Evolutionary conservation across 2,113 vertebrate species (phyloP).

Genomic region (Gambusia holbrooki): DNA sequence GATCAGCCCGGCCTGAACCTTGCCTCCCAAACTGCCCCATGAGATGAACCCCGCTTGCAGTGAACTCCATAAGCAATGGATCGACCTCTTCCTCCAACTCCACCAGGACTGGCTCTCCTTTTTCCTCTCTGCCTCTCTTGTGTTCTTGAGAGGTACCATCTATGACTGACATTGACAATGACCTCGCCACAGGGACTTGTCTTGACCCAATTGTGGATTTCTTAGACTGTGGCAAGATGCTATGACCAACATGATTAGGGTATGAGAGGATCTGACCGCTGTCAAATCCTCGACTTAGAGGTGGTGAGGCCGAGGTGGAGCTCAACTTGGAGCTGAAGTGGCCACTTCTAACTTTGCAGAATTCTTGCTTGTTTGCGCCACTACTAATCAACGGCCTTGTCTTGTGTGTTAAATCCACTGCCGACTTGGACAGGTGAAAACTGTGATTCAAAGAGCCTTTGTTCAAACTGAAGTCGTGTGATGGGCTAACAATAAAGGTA

Average conservation of each 20-base stretch:
- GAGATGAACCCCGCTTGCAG: slow-evolving; percentile 47
- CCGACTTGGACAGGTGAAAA: slow-evolving; percentile 74
- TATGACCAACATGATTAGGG: slow-evolving; percentile 31
- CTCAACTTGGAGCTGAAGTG: slow-evolving; percentile 37
- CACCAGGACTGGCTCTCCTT: slow-evolving; percentile 41
- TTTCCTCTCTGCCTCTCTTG: slow-evolving; percentile 55
- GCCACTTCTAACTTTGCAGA: slow-evolving; percentile 43
- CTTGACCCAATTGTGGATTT: slow-evolving; percentile 21
- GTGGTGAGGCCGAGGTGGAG: slow-evolving; percentile 29
- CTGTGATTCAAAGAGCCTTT: slow-evolving; percentile 59
- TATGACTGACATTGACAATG: slow-evolving; percentile 74
- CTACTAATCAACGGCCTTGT: slow-evolving; percentile 57
- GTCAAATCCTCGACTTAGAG: slow-evolving; percentile 29
- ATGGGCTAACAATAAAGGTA: slow-evolving; percentile 79
- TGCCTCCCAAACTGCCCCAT: slow-evolving; percentile 82
- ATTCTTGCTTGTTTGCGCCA: slow-evolving; percentile 40
- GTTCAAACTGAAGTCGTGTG: slow-evolving; percentile 57
- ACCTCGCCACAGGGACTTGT: slow-evolving; percentile 47
- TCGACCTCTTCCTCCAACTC: slow-evolving; percentile 67
- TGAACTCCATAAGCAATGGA: slow-evolving; percentile 5
- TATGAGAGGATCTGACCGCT: slow-evolving; percentile 26
- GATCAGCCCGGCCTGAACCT: slow-evolving; percentile 80
- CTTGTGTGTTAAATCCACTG: slow-evolving; percentile 72
- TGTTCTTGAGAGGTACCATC: slow-evolving; percentile 57
- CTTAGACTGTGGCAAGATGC: slow-evolving; percentile 33